These are phyloP conservation scores for Callimorpha dominula DNA, from an alignment of 2,888 invertebrate species.

Conservation along the genomic window DNA sequence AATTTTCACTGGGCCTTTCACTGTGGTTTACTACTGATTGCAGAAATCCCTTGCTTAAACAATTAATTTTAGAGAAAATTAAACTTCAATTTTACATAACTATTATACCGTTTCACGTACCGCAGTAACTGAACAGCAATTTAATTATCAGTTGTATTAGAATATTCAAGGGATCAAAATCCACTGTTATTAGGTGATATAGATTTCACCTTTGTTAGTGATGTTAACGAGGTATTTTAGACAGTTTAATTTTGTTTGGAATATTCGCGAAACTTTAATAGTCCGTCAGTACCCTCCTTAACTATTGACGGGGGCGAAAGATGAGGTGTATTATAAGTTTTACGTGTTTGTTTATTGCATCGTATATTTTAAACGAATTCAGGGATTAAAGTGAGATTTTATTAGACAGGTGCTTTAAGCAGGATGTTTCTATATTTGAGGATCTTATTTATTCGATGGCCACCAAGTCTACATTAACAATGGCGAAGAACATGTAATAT, in stretches of 20 bases:
- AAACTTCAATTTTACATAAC: not conserved
- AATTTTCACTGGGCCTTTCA: slow-evolving; percentile 15
- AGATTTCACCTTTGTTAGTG: not conserved
- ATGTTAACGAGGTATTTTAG: not conserved
- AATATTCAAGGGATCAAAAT: not conserved
- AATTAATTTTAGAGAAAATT: not conserved
- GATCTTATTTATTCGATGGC: no score
- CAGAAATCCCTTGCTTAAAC: not conserved
- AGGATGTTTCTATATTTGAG: not conserved
- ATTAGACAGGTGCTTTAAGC: not conserved
- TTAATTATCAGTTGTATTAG: not conserved
- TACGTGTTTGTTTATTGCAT: not conserved
- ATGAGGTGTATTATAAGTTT: not conserved
- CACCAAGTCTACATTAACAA: no score
- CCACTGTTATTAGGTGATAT: not conserved
- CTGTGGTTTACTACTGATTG: no score
- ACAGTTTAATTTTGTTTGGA: not conserved
- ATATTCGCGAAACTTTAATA: not conserved
- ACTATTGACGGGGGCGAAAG: not conserved
- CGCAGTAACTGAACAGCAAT: no score
- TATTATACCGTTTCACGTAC: not conserved
- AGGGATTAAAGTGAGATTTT: not conserved
- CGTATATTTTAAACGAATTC: not conserved
- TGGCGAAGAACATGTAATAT: no score
- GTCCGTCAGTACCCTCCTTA: not conserved